Base-by-base conservation (phyloP, 2,797 vertebrate genomes). In the Propithecus deckenii region DNA sequence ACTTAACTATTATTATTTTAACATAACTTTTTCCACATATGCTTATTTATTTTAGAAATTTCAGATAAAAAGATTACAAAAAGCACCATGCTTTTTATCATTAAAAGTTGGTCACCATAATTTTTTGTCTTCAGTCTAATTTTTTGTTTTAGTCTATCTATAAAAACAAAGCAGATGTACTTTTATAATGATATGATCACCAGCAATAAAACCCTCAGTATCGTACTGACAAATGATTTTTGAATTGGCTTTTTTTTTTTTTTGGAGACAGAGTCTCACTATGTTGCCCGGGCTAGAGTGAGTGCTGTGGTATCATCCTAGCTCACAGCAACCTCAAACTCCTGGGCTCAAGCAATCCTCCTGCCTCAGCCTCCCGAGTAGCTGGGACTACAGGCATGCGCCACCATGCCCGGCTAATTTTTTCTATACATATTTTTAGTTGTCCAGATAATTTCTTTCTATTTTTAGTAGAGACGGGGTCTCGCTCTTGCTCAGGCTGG, bases 151-250 rank as follows among this genome's bases (percentile, higher is more conserved):
- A 71, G 32, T 59, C 0, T 69, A 75, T 57, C 55, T 83, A 11
- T 65, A 72, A 86, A 94, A 79, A 57, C 35, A 6, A 63, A 63
- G 23, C 23, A 84, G 61, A 43, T 63, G 2, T 48, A 65, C 7
- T 91, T 74, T 50, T 93, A 38, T 4, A 41, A 5, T 43, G 55
- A 55, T 14, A 48, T 1, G 2, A 32, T 74, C 18, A 63, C 28
- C 69, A 59, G 41, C 57, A 71, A 35, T 78, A 92, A 95, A 95
- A 87, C 28, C 13, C 22, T 8, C 23, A 83, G 2, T 43, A 41
- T 85, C 17, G 52, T 91, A 75, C 52, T 83, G 48, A 92, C 4
- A 85, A n/a, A 75, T 89, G 69, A 86, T 79, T 96, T 91, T 91
- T 28, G 8, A 96, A 57, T 78, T 96, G 80, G 15, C 18, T 59